These are phyloP conservation scores for Drosophila recens DNA, from an alignment of 2,888 invertebrate genomes.

Conservation along the genomic window DNA sequence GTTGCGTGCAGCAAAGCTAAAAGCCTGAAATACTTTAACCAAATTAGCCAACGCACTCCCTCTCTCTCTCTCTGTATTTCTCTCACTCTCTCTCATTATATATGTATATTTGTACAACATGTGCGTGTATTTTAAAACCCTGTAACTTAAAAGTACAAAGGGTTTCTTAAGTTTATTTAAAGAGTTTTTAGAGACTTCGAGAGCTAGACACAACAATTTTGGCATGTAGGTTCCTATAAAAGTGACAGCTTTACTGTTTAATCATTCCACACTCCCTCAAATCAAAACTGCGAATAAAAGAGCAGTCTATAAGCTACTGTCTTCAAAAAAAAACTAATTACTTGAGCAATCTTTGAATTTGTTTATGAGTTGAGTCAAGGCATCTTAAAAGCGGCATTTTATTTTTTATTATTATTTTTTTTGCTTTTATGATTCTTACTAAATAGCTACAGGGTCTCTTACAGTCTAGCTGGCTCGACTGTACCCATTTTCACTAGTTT, in stretches of 20 bases:
- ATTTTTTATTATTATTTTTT: too few species aligned
- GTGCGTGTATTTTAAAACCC: slow-evolving; percentile 16
- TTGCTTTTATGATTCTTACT: too few species aligned
- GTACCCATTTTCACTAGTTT: neutral
- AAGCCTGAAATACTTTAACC: slow-evolving; percentile 68
- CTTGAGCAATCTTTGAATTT: too few species aligned
- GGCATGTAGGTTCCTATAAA: neutral
- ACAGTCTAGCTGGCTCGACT: neutral
- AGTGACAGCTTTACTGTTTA: neutral
- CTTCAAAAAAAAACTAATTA: too few species aligned
- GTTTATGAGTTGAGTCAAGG: too few species aligned
- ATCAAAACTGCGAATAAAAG: too few species aligned
- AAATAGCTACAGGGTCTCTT: neutral
- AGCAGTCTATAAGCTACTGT: too few species aligned
- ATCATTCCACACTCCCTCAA: too few species aligned
- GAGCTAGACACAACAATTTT: neutral
- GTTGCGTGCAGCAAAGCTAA: slow-evolving; percentile 67
- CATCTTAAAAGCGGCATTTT: too few species aligned
- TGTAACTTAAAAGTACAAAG: neutral
- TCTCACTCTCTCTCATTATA: neutral
- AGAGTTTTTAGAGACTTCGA: neutral
- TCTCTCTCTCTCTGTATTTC: neutral
- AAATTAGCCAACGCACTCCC: slow-evolving; percentile 62
- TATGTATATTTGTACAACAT: neutral
- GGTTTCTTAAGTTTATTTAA: neutral